Evolutionary conservation across 2,113 vertebrate genomes (phyloP).

Genomic region (Anoplopoma fimbria): DNA sequence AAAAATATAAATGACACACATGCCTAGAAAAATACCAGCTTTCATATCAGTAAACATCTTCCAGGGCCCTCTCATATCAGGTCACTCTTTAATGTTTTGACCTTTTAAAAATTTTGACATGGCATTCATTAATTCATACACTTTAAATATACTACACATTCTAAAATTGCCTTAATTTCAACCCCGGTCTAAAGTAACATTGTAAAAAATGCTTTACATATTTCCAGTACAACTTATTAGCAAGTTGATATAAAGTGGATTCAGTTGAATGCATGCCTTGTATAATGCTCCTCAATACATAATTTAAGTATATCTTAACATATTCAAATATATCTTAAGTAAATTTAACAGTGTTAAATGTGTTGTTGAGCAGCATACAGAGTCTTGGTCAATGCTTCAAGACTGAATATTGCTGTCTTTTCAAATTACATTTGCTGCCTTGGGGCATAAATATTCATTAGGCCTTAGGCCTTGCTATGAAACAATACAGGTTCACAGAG

Average conservation of each 20-base stretch:
- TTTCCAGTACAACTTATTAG: background rate
- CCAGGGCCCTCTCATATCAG: background rate
- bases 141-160: background rate
- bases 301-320: background rate
- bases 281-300: background rate
- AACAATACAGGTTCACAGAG: conserved; percentile 31
- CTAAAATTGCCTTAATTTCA: background rate
- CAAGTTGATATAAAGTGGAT: background rate
- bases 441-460: conserved; percentile 52
- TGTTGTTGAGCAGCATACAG: background rate
- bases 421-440: conserved; percentile 24
- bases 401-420: conserved; percentile 16
- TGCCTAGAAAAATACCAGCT: background rate
- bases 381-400: background rate
- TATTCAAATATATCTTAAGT: background rate
- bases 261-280: background rate
- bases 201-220: background rate
- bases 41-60: background rate
- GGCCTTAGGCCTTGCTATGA: background rate
- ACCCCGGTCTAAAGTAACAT: background rate
- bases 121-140: background rate
- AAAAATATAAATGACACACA: background rate
- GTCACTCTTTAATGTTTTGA: background rate
- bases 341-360: background rate
- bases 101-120: background rate